These are phyloP conservation scores for Pteria penguin DNA, from an alignment of 2,888 invertebrate genomes.

Conservation along the genomic window DNA sequence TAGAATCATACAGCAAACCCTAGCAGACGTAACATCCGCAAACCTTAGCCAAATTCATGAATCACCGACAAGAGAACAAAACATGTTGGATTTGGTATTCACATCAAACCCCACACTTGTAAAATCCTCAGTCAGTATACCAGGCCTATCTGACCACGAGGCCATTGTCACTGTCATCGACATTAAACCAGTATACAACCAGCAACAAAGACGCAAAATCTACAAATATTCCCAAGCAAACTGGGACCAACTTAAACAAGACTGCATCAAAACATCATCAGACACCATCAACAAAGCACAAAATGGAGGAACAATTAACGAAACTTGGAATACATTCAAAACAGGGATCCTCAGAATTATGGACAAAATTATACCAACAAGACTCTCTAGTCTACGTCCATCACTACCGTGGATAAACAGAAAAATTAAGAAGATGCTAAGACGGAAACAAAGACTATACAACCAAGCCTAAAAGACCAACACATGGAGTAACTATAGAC, in stretches of 20 bases:
- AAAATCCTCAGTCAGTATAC: conserved; percentile 36
- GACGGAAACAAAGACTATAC: conserved; percentile 31
- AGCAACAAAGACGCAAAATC: conserved; percentile 10
- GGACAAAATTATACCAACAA: conserved; percentile 21
- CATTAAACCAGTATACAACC: conserved; percentile 29
- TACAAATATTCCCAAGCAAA: conserved; percentile 32
- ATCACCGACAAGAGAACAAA: conserved; percentile 23
- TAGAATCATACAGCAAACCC: conserved; percentile 29
- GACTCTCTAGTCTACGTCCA: conserved; percentile 11
- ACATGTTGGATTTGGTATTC: conserved; percentile 24
- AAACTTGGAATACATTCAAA: conserved; percentile 27
- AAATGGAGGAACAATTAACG: background rate
- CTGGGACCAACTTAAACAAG: conserved; percentile 25
- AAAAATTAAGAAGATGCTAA: conserved; percentile 7
- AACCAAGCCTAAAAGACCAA: conserved; percentile 36
- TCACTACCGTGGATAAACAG: conserved; percentile 32
- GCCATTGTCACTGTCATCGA: conserved; percentile 36
- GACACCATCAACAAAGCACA: too few relatives aligned
- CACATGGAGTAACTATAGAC: conserved; percentile 31
- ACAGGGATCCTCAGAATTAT: conserved; percentile 10
- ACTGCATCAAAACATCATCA: too few relatives aligned
- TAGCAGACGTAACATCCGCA: conserved; percentile 16
- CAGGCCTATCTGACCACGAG: conserved; percentile 43
- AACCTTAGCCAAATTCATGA: conserved; percentile 32
- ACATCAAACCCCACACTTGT: conserved; percentile 42